These are phyloP conservation scores for Chrysogorgia sp. DNA, from an alignment of 92 coral and sea anemone species.

Conservation along the genomic window DNA sequence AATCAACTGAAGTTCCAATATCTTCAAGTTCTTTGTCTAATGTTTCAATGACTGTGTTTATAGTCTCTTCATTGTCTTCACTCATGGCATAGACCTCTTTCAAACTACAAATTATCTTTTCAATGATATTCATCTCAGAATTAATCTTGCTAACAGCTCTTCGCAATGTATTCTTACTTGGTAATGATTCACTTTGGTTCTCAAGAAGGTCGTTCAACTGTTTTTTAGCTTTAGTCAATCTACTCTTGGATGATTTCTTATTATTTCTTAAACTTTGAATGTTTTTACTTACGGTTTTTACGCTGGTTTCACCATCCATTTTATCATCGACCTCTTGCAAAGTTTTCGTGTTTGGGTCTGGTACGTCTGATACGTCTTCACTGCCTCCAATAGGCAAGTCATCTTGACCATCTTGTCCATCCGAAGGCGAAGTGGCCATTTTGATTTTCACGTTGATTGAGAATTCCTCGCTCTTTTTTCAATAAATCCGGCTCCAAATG, in stretches of 20 bases:
- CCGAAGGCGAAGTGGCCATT: background rate
- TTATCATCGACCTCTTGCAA: background rate
- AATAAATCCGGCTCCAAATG: conserved; percentile 46
- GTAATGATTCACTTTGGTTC: conserved; percentile 30
- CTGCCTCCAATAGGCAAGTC: too few species aligned
- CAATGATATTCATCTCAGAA: conserved; percentile 47
- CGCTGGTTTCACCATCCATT: background rate
- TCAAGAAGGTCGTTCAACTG: conserved; percentile 42
- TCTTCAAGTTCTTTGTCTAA: conserved; percentile 57
- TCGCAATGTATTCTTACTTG: conserved; percentile 53
- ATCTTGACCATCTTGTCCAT: too few species aligned
- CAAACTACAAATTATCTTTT: conserved; percentile 50
- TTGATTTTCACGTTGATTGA: background rate
- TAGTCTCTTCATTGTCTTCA: conserved; percentile 10
- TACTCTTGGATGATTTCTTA: too few species aligned
- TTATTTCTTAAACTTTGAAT: conserved; percentile 19
- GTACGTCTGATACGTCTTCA: background rate
- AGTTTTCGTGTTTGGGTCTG: background rate
- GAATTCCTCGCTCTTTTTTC: conserved; percentile 11
- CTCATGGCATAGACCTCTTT: conserved; percentile 51
- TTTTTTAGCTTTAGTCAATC: conserved; percentile 49
- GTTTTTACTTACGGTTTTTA: conserved; percentile 37
- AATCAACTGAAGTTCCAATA: conserved; percentile 41
- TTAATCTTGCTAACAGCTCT: conserved; percentile 52
- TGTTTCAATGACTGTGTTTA: conserved; percentile 24